Base-by-base conservation (phyloP, 1,140 invertebrate species). In the Agrilus planipennis region DNA sequence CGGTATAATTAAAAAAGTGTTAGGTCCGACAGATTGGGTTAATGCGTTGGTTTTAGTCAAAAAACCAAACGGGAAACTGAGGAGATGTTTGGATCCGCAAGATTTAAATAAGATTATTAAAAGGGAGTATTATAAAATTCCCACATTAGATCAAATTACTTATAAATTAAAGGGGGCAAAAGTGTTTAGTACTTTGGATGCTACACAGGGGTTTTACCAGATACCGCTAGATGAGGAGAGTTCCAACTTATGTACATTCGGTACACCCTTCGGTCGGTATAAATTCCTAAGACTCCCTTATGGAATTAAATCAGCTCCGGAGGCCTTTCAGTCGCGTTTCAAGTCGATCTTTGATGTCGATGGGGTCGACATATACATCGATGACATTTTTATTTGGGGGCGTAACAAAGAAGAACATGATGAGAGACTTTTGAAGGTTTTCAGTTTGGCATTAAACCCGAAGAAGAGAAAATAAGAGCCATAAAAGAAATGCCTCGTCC, bases 11-110 rank as follows among this genome's bases (percentile, higher is more conserved):
- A 15, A 29, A 34, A 39, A 41, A 34, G 40, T 51, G 14, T 18
- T 46, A 6, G 46, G 52, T 34, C 55, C 61, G 4, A 63, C 66
- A 2, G 62, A 67, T 28, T 71, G 67, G 64, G 62, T 70, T 1
- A 63, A 61, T 47, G 50, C 54, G 16, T 46, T 66, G 20, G 63
- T 67, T 1, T 46, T 67, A n/a, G 61, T 67, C n/a, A 50, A 53
- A 36, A 71, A 70, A 57, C 43, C 48, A 17, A 60, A 67, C 52
- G 57, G 56, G 19, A 45, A 58, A 20, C 31, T 70, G 10, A 43
- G 68, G 34, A 54, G 73, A 19, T 72, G 68, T 49, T 41, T 73
- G 15, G 67, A 73, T 51, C 69, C 68, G 3, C 52, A 44, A 25
- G 58, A 68, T 35, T 51, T 73, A 36, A 73, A 73, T 53, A 55